phyloP scores from a whole-genome alignment of 35 echinoderm and acorn worm genomes.

The Ophiothrix spiculata region DNA sequence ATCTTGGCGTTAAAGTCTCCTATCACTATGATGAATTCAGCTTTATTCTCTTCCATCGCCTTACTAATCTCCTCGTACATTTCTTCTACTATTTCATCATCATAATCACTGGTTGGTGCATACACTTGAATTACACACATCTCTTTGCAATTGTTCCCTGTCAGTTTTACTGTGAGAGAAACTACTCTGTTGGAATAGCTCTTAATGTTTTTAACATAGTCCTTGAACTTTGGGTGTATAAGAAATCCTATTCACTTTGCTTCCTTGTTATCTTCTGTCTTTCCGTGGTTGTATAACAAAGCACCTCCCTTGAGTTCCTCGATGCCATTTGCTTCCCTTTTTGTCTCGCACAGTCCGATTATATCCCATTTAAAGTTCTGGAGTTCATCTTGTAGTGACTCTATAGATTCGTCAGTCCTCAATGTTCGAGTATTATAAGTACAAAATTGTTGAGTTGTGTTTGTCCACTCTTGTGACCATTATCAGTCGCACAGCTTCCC shows the following conservation, averaged over 20 bases:
- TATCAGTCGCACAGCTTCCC: too few species aligned
- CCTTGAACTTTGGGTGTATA: neutral
- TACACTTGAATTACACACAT: slow-evolving; percentile 26
- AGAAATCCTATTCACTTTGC: slow-evolving; percentile 32
- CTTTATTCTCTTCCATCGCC: neutral
- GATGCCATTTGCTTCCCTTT: neutral
- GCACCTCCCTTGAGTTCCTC: neutral
- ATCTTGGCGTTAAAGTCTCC: slow-evolving; percentile 36
- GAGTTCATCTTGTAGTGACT: slow-evolving; percentile 16
- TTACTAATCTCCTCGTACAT: slow-evolving; percentile 1
- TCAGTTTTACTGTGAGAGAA: slow-evolving; percentile 19
- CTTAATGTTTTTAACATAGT: slow-evolving; percentile 10
- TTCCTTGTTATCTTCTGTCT: neutral
- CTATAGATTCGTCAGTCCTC: neutral
- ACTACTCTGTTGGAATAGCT: slow-evolving; percentile 5
- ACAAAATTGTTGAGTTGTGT: too few species aligned
- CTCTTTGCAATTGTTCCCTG: neutral
- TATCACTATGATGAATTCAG: neutral
- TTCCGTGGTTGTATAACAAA: slow-evolving; percentile 5
- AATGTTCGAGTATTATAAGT: too few species aligned
- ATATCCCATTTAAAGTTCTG: slow-evolving; percentile 26
- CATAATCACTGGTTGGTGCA: slow-evolving; percentile 26
- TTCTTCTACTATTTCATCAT: slow-evolving; percentile 26
- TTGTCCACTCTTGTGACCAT: too few species aligned
- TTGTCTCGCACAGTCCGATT: slow-evolving; percentile 12